Percentiles rank a stretch among this genome's conserved stretches.
Conservation (phyloP, 2,888 invertebrate genomes). For the Hermaeophaga mercurialis region DNA sequence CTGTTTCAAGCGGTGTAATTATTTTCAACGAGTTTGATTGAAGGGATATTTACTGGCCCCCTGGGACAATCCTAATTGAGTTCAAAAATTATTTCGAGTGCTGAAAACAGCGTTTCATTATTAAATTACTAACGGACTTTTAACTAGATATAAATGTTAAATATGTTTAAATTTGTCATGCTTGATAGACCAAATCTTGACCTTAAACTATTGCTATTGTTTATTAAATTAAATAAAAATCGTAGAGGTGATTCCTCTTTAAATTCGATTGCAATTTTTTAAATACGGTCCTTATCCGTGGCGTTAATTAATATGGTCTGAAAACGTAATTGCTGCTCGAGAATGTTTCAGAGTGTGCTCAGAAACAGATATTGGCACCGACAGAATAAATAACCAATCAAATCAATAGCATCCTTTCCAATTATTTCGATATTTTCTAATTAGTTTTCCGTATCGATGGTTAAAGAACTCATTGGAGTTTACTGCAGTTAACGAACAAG, state of each 20-base stretch:
- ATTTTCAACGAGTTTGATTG: slow-evolving; percentile 20
- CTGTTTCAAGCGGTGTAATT: slow-evolving; percentile 17
- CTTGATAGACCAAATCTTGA: too few relatives aligned
- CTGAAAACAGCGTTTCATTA: too few relatives aligned
- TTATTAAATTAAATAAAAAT: too few relatives aligned
- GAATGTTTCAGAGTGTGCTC: slow-evolving; percentile 16
- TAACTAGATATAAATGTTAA: too few relatives aligned
- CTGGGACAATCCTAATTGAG: background rate
- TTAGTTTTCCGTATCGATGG: slow-evolving; percentile 24
- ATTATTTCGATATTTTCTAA: slow-evolving; percentile 26
- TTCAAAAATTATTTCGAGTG: too few relatives aligned
- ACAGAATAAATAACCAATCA: slow-evolving; percentile 27
- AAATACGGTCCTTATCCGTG: background rate
- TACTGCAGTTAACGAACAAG: slow-evolving; percentile 12
- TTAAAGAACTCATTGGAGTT: background rate
- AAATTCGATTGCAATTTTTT: too few relatives aligned
- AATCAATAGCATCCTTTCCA: slow-evolving; percentile 20
- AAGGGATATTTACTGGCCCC: slow-evolving; percentile 12
- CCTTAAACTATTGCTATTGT: too few relatives aligned
- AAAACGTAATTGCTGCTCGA: slow-evolving; percentile 21
- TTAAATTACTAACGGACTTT: too few relatives aligned
- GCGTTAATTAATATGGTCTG: slow-evolving; percentile 19
- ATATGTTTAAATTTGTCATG: too few relatives aligned
- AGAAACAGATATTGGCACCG: slow-evolving; percentile 20
- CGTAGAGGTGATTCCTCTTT: too few relatives aligned